phyloP scores from a whole-genome alignment of 1,140 invertebrate genomes.

The Bombus polaris region DNA sequence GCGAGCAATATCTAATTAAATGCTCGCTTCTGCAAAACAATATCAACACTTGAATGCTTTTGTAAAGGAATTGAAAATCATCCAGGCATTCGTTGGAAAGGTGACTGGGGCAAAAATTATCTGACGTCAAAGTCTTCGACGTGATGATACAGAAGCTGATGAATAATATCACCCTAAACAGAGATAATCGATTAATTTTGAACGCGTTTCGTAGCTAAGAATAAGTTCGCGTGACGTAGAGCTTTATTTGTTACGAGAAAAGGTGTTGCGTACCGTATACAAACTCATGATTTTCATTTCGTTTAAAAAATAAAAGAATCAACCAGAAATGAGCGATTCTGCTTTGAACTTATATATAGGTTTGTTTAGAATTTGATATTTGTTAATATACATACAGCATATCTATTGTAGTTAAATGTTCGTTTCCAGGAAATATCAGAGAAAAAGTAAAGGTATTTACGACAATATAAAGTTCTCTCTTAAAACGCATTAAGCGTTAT shows the following conservation, averaged over 20 bases:
- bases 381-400: background rate
- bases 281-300: background rate
- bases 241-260: background rate
- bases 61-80: too few relatives aligned
- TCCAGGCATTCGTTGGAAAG: background rate
- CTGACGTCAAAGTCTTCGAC: background rate
- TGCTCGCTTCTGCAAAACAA: background rate
- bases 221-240: background rate
- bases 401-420: background rate
- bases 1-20: background rate
- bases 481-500: too few relatives aligned
- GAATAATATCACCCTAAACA: slow-evolving; percentile 8
- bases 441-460: slow-evolving; percentile 10
- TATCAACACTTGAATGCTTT: background rate
- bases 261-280: background rate
- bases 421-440: slow-evolving; percentile 5
- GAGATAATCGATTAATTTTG: slow-evolving; percentile 5
- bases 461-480: background rate
- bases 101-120: background rate
- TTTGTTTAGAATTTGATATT: background rate
- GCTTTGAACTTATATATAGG: slow-evolving; percentile 6
- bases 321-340: background rate
- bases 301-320: background rate
- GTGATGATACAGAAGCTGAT: background rate
- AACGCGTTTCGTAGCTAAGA: background rate